phyloP scores from a whole-genome alignment of 2,888 invertebrate species.

The Geophilus truncorum region DNA sequence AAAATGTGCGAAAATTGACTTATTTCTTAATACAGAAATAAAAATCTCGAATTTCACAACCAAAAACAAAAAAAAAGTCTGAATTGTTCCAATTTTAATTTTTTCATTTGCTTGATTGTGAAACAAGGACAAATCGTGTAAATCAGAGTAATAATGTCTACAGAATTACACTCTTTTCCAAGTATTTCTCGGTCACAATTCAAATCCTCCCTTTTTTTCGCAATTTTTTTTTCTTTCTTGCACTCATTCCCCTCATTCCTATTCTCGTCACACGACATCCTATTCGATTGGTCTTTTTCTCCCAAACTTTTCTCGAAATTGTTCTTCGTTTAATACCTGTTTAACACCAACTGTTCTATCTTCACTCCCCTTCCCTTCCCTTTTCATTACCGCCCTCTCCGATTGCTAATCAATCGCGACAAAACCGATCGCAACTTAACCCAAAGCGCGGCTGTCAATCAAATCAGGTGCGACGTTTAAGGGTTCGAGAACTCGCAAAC shows the following conservation, averaged over 20 bases:
- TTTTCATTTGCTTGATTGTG: neutral
- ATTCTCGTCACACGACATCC: neutral
- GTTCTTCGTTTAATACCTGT: neutral
- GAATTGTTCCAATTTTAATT: neutral
- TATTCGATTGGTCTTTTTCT: neutral
- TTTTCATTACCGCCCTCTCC: neutral
- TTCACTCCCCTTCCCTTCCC: neutral
- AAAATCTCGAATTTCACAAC: too few species aligned
- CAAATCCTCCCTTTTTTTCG: neutral
- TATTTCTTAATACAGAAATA: too few species aligned
- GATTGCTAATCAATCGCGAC: neutral
- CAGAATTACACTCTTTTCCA: neutral
- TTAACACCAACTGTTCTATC: neutral
- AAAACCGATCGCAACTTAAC: neutral
- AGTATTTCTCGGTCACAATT: neutral
- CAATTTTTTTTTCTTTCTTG: neutral
- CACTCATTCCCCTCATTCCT: neutral
- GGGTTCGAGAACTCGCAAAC: neutral
- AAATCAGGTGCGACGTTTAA: neutral
- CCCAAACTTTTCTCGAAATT: neutral
- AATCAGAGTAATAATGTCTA: neutral
- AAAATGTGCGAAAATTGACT: too few species aligned
- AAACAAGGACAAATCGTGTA: neutral
- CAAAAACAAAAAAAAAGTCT: too few species aligned
- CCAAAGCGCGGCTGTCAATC: neutral